Conservation (phyloP, 2,797 vertebrate genomes). For the Mormyrus hasselquistii region DNA sequence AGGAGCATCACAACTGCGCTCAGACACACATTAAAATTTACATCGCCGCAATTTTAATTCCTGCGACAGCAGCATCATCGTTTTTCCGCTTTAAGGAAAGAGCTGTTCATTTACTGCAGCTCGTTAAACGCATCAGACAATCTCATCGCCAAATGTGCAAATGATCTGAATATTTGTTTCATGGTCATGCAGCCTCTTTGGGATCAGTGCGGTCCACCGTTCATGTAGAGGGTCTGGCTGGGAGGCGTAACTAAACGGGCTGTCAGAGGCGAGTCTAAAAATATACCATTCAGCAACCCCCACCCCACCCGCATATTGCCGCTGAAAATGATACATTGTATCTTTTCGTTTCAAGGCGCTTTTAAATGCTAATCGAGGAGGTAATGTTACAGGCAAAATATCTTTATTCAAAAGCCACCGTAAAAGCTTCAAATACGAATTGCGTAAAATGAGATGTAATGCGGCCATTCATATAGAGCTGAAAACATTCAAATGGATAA, state of each 20-base stretch:
- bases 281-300: background rate
- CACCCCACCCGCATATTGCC: background rate
- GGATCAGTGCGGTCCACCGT: background rate
- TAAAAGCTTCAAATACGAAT: background rate
- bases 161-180: background rate
- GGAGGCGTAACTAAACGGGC: background rate
- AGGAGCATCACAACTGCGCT: background rate
- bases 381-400: background rate
- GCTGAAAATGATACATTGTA: constrained; percentile 2
- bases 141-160: background rate
- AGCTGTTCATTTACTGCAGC: background rate
- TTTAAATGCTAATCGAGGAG: background rate
- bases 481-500: background rate
- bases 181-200: background rate
- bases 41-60: background rate
- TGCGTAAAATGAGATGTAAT: background rate
- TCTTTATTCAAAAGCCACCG: background rate
- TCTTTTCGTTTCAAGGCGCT: background rate
- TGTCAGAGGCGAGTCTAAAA: background rate
- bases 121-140: background rate
- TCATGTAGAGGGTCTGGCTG: background rate
- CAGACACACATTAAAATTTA: background rate
- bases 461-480: background rate
- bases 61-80: background rate
- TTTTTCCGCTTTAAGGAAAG: background rate